Evolutionary conservation across 1,140 invertebrate species (phyloP).

Genomic region (Tetraneura akinire): DNA sequence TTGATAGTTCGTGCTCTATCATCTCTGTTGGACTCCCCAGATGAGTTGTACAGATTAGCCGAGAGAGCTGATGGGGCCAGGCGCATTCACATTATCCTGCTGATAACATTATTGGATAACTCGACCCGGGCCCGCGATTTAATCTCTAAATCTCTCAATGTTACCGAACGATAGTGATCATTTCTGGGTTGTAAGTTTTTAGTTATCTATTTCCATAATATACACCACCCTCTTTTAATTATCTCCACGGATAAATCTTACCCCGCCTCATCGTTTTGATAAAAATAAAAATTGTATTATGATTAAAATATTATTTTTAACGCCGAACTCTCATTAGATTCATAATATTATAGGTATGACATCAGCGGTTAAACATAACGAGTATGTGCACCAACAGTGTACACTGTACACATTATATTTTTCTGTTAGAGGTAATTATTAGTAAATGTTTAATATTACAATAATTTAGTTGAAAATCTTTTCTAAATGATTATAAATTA

Average conservation of each 20-base stretch:
- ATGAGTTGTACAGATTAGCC: slow-evolving; percentile 45
- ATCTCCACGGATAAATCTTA: slow-evolving; percentile 33
- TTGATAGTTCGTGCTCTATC: slow-evolving; percentile 51
- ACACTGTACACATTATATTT: too few relatives aligned
- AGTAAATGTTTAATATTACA: too few relatives aligned
- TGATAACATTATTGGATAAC: slow-evolving; percentile 48
- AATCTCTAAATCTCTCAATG: slow-evolving; percentile 46
- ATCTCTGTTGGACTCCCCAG: slow-evolving; percentile 50
- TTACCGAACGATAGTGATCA: slow-evolving; percentile 40
- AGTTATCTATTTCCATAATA: slow-evolving; percentile 31
- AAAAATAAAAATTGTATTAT: slow-evolving; percentile 25
- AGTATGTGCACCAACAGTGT: too few relatives aligned
- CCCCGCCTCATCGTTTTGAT: not conserved
- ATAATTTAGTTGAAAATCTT: too few relatives aligned
- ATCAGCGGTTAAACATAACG: not conserved
- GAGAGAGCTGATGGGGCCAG: slow-evolving; percentile 36
- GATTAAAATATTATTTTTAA: too few relatives aligned
- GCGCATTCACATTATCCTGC: slow-evolving; percentile 50
- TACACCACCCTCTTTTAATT: slow-evolving; percentile 36
- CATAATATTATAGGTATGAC: not conserved
- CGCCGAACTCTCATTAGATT: not conserved
- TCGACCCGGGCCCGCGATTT: slow-evolving; percentile 32
- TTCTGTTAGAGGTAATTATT: too few relatives aligned
- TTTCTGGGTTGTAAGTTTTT: slow-evolving; percentile 34
- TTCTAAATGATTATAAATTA: too few relatives aligned